phyloP scores from a whole-genome alignment of 2,888 invertebrate genomes.

The Dolomedes plantarius region DNA sequence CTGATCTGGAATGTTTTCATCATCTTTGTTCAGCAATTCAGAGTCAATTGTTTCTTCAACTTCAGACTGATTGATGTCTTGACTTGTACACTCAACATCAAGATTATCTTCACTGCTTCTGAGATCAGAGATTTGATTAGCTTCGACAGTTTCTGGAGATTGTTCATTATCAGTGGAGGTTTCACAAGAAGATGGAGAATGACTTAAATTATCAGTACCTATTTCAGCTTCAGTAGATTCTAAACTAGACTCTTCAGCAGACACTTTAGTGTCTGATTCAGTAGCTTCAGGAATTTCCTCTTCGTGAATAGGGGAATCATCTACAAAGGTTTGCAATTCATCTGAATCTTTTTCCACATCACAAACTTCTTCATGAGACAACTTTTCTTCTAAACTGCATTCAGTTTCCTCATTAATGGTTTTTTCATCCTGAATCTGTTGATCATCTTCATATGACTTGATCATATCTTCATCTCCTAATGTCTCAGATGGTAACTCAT shows the following conservation, averaged over 20 bases:
- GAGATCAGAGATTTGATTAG: background rate
- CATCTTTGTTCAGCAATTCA: background rate
- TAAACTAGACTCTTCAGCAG: background rate
- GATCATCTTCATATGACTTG: constrained; percentile 40
- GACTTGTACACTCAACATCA: background rate
- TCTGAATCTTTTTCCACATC: constrained; percentile 8
- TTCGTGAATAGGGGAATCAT: background rate
- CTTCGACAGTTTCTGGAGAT: background rate
- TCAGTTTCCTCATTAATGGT: background rate
- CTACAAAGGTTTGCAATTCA: background rate
- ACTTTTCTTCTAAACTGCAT: constrained; percentile 6
- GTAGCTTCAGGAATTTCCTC: background rate
- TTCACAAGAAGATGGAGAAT: background rate
- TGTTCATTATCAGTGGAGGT: background rate
- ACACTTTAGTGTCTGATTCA: background rate
- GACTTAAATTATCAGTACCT: background rate
- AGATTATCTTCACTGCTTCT: background rate
- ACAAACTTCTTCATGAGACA: constrained; percentile 8
- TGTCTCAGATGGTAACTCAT: constrained; percentile 50
- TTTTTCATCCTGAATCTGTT: constrained; percentile 1
- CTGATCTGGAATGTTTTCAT: background rate
- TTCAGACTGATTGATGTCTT: background rate
- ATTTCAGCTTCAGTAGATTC: background rate
- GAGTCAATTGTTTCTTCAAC: background rate
- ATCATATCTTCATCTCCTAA: constrained; percentile 26